phyloP scores from a whole-genome alignment of 2,888 invertebrate species.

The Quadriops clusia region DNA sequence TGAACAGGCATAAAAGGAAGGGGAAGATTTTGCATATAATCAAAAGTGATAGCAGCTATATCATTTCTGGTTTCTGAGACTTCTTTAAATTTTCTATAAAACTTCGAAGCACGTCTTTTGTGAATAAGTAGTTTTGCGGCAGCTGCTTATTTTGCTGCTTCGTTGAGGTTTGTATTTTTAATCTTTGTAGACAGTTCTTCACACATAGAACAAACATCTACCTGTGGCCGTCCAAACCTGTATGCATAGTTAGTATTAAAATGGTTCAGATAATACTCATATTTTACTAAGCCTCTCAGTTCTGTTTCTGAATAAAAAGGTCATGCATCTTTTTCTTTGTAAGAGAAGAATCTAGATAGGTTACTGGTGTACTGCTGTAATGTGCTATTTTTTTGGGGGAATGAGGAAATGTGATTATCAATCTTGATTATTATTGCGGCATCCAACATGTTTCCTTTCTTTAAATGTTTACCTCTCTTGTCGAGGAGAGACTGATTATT shows the following conservation, averaged over 20 bases:
- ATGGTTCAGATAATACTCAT: slow-evolving; percentile 19
- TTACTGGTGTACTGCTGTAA: neutral
- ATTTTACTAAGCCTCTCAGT: slow-evolving; percentile 16
- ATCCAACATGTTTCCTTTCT: neutral
- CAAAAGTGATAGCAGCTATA: slow-evolving; percentile 14
- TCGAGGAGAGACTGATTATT: slow-evolving; percentile 3
- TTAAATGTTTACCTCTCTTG: slow-evolving; percentile 3
- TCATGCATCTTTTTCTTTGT: slow-evolving; percentile 19
- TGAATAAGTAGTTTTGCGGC: slow-evolving; percentile 17
- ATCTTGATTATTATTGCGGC: slow-evolving; percentile 5
- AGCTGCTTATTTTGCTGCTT: slow-evolving; percentile 15
- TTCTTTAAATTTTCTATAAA: slow-evolving; percentile 16
- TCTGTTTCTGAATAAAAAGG: slow-evolving; percentile 17
- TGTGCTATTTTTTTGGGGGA: slow-evolving; percentile 5
- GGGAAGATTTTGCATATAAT: slow-evolving; percentile 20
- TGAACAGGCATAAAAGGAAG: slow-evolving; percentile 18
- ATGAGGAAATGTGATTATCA: slow-evolving; percentile 3
- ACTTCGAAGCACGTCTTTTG: slow-evolving; percentile 16
- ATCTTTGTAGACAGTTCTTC: slow-evolving; percentile 14
- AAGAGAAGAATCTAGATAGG: slow-evolving; percentile 18
- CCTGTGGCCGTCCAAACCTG: slow-evolving; percentile 18
- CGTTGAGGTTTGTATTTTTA: slow-evolving; percentile 13
- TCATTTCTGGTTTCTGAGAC: slow-evolving; percentile 10
- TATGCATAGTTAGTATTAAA: slow-evolving; percentile 19
- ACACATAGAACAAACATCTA: slow-evolving; percentile 15